Evolutionary conservation across 2,113 vertebrate genomes (phyloP).

Genomic region (Gallinago media): DNA sequence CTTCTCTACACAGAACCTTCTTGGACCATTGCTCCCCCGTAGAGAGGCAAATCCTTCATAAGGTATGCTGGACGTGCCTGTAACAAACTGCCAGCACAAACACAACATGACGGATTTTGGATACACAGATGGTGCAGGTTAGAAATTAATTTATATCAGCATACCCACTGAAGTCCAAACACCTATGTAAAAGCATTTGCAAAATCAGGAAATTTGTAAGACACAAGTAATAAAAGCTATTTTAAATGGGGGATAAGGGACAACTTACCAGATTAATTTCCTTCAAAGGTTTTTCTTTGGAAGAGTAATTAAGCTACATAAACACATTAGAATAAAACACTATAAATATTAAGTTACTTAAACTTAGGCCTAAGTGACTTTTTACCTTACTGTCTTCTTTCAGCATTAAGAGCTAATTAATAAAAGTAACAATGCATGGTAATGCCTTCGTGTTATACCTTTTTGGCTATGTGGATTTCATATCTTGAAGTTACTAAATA

Average conservation of each 20-base stretch:
- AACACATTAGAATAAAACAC: background rate
- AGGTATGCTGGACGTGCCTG: constrained; percentile 97
- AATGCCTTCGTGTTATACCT: background rate
- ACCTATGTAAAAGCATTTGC: background rate
- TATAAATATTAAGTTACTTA: background rate
- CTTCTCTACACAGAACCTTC: constrained; percentile 97
- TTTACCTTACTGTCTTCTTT: background rate
- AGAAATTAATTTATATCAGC: background rate
- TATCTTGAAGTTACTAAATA: background rate
- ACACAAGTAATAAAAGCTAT: background rate
- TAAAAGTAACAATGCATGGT: background rate
- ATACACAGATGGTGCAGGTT: background rate
- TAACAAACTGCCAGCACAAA: constrained; percentile 87
- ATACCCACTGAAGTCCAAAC: background rate
- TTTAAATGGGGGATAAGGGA: background rate
- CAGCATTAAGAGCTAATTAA: background rate
- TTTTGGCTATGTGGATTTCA: background rate
- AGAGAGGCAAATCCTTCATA: constrained; percentile 97
- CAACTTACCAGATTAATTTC: background rate
- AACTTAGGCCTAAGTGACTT: background rate
- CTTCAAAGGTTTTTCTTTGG: background rate
- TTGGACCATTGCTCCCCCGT: constrained; percentile 93
- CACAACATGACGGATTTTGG: background rate
- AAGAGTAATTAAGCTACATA: background rate
- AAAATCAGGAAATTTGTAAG: background rate